Evolutionary conservation across 2,888 invertebrate genomes (phyloP).

Genomic region (Caenorhabditis drosophilae): DNA sequence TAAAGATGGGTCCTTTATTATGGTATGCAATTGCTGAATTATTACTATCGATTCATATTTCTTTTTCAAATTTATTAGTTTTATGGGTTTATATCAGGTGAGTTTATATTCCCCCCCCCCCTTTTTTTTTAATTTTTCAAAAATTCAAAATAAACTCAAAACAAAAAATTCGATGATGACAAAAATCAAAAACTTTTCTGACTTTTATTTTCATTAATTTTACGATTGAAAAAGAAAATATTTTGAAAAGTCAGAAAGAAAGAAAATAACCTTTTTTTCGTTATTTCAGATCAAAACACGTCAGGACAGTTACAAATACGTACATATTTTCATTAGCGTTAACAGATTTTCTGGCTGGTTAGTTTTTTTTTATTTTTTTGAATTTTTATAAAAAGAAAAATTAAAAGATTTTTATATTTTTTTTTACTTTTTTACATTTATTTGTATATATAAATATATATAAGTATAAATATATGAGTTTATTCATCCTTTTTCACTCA

Average conservation of each 20-base stretch:
- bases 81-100: constrained; percentile 60
- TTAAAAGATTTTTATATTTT: neutral
- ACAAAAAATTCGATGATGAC: neutral
- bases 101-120: too few relatives aligned
- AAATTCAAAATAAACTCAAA: neutral
- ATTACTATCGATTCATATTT: constrained; percentile 63
- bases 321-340: constrained; percentile 67
- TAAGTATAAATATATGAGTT: neutral
- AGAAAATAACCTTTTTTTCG: too few relatives aligned
- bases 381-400: neutral
- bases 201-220: constrained; percentile 1
- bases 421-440: neutral
- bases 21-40: constrained; percentile 63
- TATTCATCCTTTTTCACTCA: too few relatives aligned
- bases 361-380: constrained; percentile 4
- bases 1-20: constrained; percentile 74
- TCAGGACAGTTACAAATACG: constrained; percentile 67
- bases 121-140: neutral
- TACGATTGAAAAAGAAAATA: too few relatives aligned
- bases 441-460: neutral
- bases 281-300: constrained; percentile 44
- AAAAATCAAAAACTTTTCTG: neutral
- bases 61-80: constrained; percentile 64
- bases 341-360: constrained; percentile 65
- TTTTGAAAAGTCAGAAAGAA: too few relatives aligned